phyloP scores from a whole-genome alignment of 2,888 invertebrate species.

The Dryococelus australis region DNA sequence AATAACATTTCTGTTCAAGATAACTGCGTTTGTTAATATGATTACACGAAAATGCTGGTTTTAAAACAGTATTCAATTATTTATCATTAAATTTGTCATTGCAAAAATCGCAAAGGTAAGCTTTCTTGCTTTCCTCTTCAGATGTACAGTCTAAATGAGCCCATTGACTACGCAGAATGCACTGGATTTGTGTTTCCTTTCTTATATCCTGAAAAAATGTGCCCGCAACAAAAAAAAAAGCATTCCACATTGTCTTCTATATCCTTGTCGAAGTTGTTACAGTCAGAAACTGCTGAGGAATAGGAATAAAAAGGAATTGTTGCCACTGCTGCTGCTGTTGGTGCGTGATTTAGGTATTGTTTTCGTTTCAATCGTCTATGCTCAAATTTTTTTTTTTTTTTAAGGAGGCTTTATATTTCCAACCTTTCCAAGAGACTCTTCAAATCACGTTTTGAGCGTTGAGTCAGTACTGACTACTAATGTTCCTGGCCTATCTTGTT shows the following conservation, averaged over 20 bases:
- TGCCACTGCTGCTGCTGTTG: neutral
- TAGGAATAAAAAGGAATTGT: neutral
- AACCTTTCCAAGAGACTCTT: neutral
- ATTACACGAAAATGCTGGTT: too few species aligned
- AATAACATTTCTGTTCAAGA: too few species aligned
- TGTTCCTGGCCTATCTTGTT: neutral
- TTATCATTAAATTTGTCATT: neutral
- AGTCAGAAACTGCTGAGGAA: neutral
- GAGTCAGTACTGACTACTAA: neutral
- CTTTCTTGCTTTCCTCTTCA: neutral
- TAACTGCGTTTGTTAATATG: too few species aligned
- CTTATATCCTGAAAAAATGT: neutral
- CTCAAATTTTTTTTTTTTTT: neutral
- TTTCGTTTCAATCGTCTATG: neutral
- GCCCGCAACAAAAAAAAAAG: neutral
- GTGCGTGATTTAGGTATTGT: neutral
- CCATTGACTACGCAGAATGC: neutral
- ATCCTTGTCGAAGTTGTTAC: neutral
- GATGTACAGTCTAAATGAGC: conserved; percentile 9
- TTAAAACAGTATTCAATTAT: too few species aligned
- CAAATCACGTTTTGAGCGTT: neutral
- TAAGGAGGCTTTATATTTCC: neutral
- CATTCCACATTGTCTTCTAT: neutral
- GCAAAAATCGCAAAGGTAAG: neutral
- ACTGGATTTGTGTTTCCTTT: neutral